Evolutionary conservation across 1,140 invertebrate genomes (phyloP), one percentile per base, ranked within the genome.

Genomic region (Druon quercuslanigerum): DNA sequence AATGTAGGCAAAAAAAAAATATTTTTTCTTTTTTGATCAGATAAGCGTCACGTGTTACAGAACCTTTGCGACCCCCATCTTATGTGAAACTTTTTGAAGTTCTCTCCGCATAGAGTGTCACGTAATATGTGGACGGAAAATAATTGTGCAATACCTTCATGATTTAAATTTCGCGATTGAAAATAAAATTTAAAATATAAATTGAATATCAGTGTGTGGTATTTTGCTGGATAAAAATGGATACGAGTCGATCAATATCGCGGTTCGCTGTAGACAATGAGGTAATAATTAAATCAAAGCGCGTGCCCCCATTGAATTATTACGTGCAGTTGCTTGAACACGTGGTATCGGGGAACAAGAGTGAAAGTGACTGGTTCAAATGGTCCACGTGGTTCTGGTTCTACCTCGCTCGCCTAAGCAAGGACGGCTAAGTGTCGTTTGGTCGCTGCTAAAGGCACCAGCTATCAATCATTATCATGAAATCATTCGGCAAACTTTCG

Each of bases 301-400:
- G 51, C 51, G 51, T 73, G 50, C 51, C 16, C 51, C 25, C 40
- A 51, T 73, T 54, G 51, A 40, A 52, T 50, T 71, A 73, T 78
- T 72, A 60, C 25, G 33, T 52, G 70, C 52, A 70, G 72, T 40
- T 25, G 25, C 25, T 60, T 60, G 52, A 83, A 40, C 82, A 83
- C 82, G 81, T 83, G 82, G 81, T 54, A 57, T 54, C 16, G 50
- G 6, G 54, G 56, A 51, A 19, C 9, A 50, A 71, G 76, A 85
- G 84, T 86, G 84, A 86, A 86, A 86, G 84, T 86, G 77, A 85
- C 71, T 70, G 75, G 74, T 19, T 74, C 46, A 70, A 46, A 20
- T 13, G 78, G 50, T 85, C 84, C 84, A 85, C 84, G 84, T 85
- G 84, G 51, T 82, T 51, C 51, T 74, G 75, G 54, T 76, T 70